Percentiles rank a stretch among this genome's conserved stretches.
phyloP scores from a whole-genome alignment of 1,140 invertebrate genomes.

The Camponotus vicinus region DNA sequence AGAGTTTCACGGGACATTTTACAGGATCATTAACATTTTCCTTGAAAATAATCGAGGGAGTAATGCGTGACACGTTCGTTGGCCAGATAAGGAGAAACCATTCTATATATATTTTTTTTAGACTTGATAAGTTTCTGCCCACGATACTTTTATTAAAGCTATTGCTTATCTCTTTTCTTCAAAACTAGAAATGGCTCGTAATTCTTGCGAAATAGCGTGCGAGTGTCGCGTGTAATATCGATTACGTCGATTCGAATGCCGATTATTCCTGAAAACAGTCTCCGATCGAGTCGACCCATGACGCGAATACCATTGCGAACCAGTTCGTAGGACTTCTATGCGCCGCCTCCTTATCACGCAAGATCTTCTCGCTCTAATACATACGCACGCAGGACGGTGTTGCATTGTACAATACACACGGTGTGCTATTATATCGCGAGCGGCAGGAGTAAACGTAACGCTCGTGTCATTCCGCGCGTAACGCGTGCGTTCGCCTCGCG shows the following conservation, averaged over 20 bases:
- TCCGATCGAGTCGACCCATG: conserved; percentile 1
- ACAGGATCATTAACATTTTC: conserved; percentile 42
- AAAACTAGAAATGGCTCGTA: no score
- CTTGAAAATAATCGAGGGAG: conserved; percentile 28
- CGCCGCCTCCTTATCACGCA: conserved; percentile 33
- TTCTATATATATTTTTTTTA: neutral
- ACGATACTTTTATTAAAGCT: no score
- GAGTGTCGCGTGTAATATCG: neutral
- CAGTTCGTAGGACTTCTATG: conserved; percentile 24
- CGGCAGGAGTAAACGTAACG: conserved; percentile 8
- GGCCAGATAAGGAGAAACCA: conserved; percentile 23
- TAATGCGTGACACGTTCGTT: neutral
- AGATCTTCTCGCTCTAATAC: conserved; percentile 55
- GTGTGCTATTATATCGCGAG: conserved; percentile 27
- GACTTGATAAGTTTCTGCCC: no score
- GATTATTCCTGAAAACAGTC: conserved; percentile 7
- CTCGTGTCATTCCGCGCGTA: conserved; percentile 57
- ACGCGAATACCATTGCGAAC: conserved; percentile 4
- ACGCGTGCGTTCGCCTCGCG: conserved; percentile 51
- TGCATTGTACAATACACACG: neutral
- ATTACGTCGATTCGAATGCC: neutral
- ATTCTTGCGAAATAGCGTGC: neutral
- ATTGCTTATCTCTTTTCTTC: neutral
- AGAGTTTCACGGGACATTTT: conserved; percentile 26
- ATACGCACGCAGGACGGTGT: neutral